Conservation (phyloP, 1,140 invertebrate species). For the Micrasema longulum region DNA sequence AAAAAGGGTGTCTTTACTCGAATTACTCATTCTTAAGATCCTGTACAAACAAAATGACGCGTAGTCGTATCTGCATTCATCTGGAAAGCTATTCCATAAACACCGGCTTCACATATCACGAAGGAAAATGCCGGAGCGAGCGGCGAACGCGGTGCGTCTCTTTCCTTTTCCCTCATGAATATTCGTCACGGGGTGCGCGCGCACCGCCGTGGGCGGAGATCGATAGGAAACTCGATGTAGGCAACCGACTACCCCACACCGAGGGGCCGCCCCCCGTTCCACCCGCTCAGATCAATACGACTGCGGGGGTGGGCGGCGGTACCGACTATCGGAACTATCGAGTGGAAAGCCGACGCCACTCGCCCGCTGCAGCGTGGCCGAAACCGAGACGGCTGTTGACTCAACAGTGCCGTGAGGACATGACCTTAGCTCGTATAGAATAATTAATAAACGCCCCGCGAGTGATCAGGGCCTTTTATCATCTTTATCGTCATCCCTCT, state of each 20-base stretch:
- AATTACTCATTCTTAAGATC: constrained; percentile 17
- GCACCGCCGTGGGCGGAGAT: constrained; percentile 42
- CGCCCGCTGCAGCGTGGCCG: constrained; percentile 15
- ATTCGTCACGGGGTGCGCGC: constrained; percentile 39
- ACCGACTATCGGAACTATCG: constrained; percentile 30
- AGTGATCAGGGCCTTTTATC: no score
- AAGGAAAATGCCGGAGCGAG: constrained; percentile 27
- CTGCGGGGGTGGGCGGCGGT: constrained; percentile 1
- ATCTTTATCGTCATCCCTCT: no score
- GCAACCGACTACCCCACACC: constrained; percentile 4
- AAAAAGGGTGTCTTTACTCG: background rate
- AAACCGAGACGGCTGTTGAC: constrained; percentile 13
- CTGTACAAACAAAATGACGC: constrained; percentile 28
- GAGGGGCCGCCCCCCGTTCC: constrained; percentile 17
- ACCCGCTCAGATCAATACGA: constrained; percentile 45
- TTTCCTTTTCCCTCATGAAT: constrained; percentile 39
- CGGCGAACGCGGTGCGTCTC: background rate
- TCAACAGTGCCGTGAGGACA: constrained; percentile 16
- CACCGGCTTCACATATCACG: constrained; percentile 25
- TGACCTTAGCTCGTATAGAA: background rate
- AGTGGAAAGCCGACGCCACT: constrained; percentile 24
- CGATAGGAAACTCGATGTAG: constrained; percentile 38
- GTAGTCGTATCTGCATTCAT: constrained; percentile 36
- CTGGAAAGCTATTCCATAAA: constrained; percentile 34
- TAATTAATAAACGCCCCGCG: no score